phyloP scores from a whole-genome alignment of 92 coral and sea anemone genomes.

The Epizoanthus rinbou region DNA sequence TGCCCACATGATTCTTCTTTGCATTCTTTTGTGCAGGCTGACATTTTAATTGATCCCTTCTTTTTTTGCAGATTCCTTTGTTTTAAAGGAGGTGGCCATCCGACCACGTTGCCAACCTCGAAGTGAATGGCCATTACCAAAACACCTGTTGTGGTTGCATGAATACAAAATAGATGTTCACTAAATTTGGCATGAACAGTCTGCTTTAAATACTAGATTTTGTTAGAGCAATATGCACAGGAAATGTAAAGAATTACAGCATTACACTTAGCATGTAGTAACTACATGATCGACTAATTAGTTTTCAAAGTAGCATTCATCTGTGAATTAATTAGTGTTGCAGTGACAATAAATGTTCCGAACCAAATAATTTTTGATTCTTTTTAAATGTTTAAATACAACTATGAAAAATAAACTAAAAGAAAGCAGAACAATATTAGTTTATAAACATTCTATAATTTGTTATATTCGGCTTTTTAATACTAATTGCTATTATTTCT shows the following conservation, averaged over 20 bases:
- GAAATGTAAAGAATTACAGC: background rate
- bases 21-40: conserved; percentile 16
- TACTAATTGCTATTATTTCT: background rate
- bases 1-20: conserved; percentile 53
- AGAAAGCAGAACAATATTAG: no score
- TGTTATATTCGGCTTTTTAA: background rate
- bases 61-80: conserved; percentile 53
- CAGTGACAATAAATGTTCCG: no score
- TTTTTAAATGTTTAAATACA: no score
- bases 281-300: no score
- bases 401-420: no score
- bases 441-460: no score
- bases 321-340: no score
- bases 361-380: no score
- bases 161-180: background rate
- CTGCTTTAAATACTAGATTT: background rate
- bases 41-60: conserved; percentile 1
- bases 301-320: no score
- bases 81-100: conserved; percentile 53
- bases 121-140: conserved; percentile 58
- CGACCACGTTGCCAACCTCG: conserved; percentile 53
- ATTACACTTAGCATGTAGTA: no score
- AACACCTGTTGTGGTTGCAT: conserved; percentile 44
- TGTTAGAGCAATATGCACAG: conserved; percentile 3
- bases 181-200: background rate